Evolutionary conservation across 2,888 invertebrate species (phyloP).

Genomic region (Thymelicus lineola): DNA sequence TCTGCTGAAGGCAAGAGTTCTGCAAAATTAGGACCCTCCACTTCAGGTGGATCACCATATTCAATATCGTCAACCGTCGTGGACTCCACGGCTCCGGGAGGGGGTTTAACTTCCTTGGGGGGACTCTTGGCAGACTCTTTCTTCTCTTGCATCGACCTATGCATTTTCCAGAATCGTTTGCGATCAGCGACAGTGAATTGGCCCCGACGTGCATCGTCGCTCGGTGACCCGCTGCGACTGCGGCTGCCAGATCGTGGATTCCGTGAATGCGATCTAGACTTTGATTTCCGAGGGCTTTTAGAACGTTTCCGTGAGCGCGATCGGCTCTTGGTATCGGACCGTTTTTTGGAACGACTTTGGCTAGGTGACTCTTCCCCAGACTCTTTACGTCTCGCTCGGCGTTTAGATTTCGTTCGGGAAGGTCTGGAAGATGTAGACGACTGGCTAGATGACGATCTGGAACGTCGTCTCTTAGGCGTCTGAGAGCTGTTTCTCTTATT

Average conservation of each 20-base stretch:
- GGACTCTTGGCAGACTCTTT: slow-evolving; percentile 61
- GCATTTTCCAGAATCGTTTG: slow-evolving; percentile 77
- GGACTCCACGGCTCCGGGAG: slow-evolving; percentile 71
- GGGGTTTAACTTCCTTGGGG: slow-evolving; percentile 70
- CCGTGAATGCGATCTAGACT: slow-evolving; percentile 61
- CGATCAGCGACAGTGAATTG: slow-evolving; percentile 79
- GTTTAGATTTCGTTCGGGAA: slow-evolving; percentile 57
- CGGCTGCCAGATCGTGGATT: slow-evolving; percentile 60
- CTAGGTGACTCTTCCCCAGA: slow-evolving; percentile 59
- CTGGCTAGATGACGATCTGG: slow-evolving; percentile 51
- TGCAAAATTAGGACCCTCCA: slow-evolving; percentile 78
- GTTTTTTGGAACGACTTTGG: slow-evolving; percentile 58
- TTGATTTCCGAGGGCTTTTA: slow-evolving; percentile 54
- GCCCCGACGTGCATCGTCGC: slow-evolving; percentile 74
- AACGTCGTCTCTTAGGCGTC: slow-evolving; percentile 51
- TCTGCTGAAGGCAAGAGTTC: slow-evolving; percentile 63
- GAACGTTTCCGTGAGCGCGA: slow-evolving; percentile 48
- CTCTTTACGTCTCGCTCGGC: slow-evolving; percentile 50
- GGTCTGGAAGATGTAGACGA: slow-evolving; percentile 56
- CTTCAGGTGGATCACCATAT: slow-evolving; percentile 77
- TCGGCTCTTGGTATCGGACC: slow-evolving; percentile 50
- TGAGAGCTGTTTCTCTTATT: slow-evolving; percentile 52
- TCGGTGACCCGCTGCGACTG: slow-evolving; percentile 57
- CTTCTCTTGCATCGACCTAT: slow-evolving; percentile 64
- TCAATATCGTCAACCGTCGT: slow-evolving; percentile 68